phyloP scores from a whole-genome alignment of 2,797 vertebrate genomes.

The Typhlichthys eigenmanni region DNA sequence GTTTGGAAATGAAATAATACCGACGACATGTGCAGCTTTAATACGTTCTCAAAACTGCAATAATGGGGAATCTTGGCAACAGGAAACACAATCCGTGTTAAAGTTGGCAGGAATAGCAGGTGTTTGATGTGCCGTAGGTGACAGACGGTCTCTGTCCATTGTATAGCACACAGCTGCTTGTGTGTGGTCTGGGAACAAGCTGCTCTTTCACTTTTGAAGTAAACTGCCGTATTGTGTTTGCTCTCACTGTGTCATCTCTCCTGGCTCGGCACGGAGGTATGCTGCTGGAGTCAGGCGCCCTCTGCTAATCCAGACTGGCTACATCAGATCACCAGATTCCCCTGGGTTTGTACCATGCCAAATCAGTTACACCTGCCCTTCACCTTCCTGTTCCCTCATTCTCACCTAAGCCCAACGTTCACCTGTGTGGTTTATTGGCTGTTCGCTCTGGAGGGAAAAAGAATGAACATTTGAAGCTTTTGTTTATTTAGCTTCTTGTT shows the following conservation, averaged over 20 bases:
- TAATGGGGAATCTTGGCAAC: too few relatives aligned
- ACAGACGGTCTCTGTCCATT: slow-evolving; percentile 15
- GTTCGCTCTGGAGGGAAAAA: too few relatives aligned
- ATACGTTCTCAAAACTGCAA: too few relatives aligned
- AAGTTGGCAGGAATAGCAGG: slow-evolving; percentile 30
- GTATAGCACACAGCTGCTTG: slow-evolving; percentile 45
- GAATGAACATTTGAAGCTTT: too few relatives aligned
- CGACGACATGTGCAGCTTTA: too few relatives aligned
- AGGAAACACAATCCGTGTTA: slow-evolving; percentile 6
- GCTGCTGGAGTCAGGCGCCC: slow-evolving; percentile 36
- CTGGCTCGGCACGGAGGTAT: slow-evolving; percentile 39
- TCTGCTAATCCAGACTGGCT: slow-evolving; percentile 53
- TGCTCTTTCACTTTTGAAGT: slow-evolving; percentile 8
- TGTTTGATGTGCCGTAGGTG: slow-evolving; percentile 35
- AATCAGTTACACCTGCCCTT: slow-evolving; percentile 52
- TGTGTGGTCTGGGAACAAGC: slow-evolving; percentile 38
- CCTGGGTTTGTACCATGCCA: slow-evolving; percentile 35
- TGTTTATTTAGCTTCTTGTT: too few relatives aligned
- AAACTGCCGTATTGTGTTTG: slow-evolving; percentile 22
- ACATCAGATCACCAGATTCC: slow-evolving; percentile 58
- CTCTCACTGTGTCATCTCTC: slow-evolving; percentile 28
- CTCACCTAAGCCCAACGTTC: slow-evolving; percentile 11
- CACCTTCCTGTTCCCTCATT: slow-evolving; percentile 37
- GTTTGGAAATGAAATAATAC: too few relatives aligned
- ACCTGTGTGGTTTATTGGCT: slow-evolving; percentile 24